These are phyloP conservation scores for Bhutanitis thaidina DNA, from an alignment of 2,888 invertebrate genomes.

Conservation along the genomic window DNA sequence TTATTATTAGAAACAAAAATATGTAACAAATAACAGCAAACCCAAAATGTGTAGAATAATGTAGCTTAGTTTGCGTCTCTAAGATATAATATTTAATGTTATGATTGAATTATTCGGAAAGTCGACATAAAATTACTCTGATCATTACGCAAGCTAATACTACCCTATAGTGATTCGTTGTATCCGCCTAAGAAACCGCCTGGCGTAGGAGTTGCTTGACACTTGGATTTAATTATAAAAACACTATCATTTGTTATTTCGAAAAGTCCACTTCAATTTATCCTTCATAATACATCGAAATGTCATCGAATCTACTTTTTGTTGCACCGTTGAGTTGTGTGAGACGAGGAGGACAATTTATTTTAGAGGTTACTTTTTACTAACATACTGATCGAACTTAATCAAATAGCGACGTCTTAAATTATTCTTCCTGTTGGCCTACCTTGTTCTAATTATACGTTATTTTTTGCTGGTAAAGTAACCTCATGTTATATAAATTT, in stretches of 20 bases:
- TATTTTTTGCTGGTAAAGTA: too few species aligned
- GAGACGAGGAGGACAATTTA: constrained; percentile 27
- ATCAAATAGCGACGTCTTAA: constrained; percentile 16
- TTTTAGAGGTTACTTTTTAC: constrained; percentile 30
- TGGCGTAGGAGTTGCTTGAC: neutral
- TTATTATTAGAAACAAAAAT: too few species aligned
- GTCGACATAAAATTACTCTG: neutral
- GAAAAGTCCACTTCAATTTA: constrained; percentile 19
- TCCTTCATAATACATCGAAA: constrained; percentile 29
- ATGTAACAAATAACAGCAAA: too few species aligned
- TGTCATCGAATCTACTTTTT: constrained; percentile 38
- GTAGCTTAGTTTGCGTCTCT: too few species aligned
- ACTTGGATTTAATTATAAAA: neutral
- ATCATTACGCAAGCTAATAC: neutral
- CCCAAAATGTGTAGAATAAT: too few species aligned
- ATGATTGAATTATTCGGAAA: neutral
- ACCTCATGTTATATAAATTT: too few species aligned
- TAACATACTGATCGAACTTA: constrained; percentile 19
- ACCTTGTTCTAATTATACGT: too few species aligned
- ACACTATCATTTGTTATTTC: constrained; percentile 7
- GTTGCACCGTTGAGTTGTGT: constrained; percentile 20
- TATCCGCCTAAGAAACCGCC: neutral
- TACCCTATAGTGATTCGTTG: neutral
- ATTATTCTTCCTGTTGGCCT: constrained; percentile 25
- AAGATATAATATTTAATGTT: too few species aligned